phyloP scores from a whole-genome alignment of 2,797 vertebrate genomes.

The Pseudomugil tenellus region DNA sequence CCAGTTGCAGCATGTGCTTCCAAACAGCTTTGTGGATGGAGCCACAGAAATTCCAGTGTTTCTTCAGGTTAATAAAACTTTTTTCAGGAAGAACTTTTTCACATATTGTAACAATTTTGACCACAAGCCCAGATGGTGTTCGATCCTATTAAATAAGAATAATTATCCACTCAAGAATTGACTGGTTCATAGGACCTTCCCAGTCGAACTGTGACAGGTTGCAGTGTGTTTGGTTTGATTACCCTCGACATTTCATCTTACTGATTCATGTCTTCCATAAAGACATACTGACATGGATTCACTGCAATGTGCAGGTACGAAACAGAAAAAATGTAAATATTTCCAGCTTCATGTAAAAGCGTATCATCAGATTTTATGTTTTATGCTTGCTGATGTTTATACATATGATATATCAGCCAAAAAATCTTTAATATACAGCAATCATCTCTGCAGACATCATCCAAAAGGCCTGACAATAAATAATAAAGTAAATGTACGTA shows the following conservation, averaged over 20 bases:
- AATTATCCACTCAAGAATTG: slow-evolving; percentile 72
- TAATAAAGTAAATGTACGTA: slow-evolving; percentile 19
- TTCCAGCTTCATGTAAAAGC: slow-evolving; percentile 21
- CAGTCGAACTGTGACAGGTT: slow-evolving; percentile 71
- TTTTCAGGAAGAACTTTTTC: slow-evolving; percentile 49
- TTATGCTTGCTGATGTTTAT: slow-evolving; percentile 22
- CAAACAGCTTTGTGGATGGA: slow-evolving; percentile 58
- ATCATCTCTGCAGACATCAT: slow-evolving; percentile 20
- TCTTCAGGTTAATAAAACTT: slow-evolving; percentile 68
- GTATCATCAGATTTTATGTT: slow-evolving; percentile 30
- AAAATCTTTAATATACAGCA: slow-evolving; percentile 20
- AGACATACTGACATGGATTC: slow-evolving; percentile 57
- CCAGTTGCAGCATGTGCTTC: slow-evolving; percentile 44
- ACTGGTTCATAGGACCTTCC: slow-evolving; percentile 57
- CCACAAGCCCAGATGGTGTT: slow-evolving; percentile 68
- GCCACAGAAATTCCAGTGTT: slow-evolving; percentile 61
- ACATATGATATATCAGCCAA: slow-evolving; percentile 29
- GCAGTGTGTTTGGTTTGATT: slow-evolving; percentile 69
- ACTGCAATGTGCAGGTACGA: slow-evolving; percentile 40
- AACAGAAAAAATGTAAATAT: slow-evolving; percentile 30
- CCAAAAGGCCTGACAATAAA: slow-evolving; percentile 21
- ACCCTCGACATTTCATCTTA: slow-evolving; percentile 63
- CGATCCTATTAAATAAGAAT: slow-evolving; percentile 76
- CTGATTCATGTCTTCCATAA: slow-evolving; percentile 61
- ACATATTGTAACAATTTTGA: slow-evolving; percentile 78